Conservation (phyloP, 2,888 invertebrate species). For the Dasysyrphus albostriatus region DNA sequence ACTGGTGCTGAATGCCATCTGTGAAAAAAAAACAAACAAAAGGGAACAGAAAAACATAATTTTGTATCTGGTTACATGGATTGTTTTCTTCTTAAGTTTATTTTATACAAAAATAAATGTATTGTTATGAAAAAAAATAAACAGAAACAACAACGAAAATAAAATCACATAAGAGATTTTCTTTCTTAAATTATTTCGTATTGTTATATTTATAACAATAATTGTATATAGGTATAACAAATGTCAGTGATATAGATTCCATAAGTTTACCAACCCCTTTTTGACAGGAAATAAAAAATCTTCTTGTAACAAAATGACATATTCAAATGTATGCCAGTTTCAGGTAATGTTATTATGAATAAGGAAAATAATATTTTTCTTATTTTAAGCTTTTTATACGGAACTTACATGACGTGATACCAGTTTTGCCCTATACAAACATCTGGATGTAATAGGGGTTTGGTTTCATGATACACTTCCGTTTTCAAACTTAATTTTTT, state of each 20-base stretch:
- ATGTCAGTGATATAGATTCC: neutral
- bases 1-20: neutral
- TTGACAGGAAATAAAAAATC: neutral
- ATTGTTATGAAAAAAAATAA: too few relatives aligned
- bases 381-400: neutral
- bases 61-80: neutral
- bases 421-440: too few relatives aligned
- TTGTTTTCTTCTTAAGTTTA: neutral
- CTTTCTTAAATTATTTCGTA: neutral
- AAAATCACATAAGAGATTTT: neutral
- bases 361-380: neutral
- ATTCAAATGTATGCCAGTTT: neutral
- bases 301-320: neutral
- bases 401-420: too few relatives aligned
- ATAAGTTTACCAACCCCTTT: neutral
- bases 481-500: too few relatives aligned
- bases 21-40: neutral
- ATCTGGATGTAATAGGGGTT: too few relatives aligned
- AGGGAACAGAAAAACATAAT: neutral
- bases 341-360: neutral
- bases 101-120: neutral
- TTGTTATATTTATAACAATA: too few relatives aligned
- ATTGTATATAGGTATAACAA: neutral
- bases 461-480: too few relatives aligned
- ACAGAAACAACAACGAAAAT: too few relatives aligned